Percentiles rank a stretch among this genome's conserved stretches.
Conservation (phyloP, 2,113 vertebrate species). For the Proteles cristata region DNA sequence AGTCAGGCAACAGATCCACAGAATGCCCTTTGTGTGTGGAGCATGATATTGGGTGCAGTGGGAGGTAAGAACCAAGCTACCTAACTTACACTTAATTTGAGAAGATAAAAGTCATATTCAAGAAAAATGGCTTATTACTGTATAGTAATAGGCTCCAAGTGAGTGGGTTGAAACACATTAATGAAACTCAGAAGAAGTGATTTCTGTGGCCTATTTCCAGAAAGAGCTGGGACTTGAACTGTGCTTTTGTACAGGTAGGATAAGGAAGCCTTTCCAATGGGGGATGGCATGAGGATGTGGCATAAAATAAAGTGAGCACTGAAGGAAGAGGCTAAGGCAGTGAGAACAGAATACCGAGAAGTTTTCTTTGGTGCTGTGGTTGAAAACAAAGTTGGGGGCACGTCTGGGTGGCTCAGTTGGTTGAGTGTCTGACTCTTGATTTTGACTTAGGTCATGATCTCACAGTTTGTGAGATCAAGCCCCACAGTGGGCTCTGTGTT, state of each 20-base stretch:
- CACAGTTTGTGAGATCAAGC: too few species aligned
- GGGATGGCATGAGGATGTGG: neutral
- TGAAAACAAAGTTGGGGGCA: neutral
- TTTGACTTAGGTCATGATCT: too few species aligned
- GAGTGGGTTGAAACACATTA: neutral
- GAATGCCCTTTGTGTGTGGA: neutral
- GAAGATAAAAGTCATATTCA: slow-evolving; percentile 31
- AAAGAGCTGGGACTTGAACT: neutral
- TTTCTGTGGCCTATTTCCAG: neutral
- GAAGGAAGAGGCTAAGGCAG: neutral
- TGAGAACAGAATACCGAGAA: neutral
- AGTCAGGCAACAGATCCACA: neutral
- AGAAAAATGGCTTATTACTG: neutral
- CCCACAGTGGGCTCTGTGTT: too few species aligned
- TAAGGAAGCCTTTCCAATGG: neutral
- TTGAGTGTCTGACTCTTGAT: too few species aligned
- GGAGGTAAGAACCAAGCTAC: neutral
- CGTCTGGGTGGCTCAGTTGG: too few species aligned
- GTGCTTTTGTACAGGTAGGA: neutral
- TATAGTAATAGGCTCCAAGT: neutral
- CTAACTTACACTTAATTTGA: neutral
- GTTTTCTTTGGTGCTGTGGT: neutral
- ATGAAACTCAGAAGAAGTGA: neutral
- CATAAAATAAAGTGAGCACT: neutral
- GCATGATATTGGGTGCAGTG: neutral